Evolutionary conservation across 2,888 invertebrate genomes (phyloP).

Genomic region (Zonitis immaculata): DNA sequence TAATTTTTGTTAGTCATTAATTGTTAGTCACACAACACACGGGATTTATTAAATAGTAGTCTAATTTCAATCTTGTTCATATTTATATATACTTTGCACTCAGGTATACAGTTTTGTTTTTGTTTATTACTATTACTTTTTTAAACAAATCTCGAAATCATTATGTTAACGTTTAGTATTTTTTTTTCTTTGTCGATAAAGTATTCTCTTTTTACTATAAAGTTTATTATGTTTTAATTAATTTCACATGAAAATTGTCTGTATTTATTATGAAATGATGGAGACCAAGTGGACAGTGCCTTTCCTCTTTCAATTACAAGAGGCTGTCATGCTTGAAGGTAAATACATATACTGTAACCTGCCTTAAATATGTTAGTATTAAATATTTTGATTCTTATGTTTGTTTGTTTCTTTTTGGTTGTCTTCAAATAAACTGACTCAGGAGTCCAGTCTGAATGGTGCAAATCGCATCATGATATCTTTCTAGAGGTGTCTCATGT

Average conservation of each 20-base stretch:
- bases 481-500: no score
- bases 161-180: constrained; percentile 30
- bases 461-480: no score
- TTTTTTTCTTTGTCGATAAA: constrained; percentile 16
- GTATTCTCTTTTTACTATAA: constrained; percentile 8
- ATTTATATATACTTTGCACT: constrained; percentile 29
- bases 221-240: constrained; percentile 9
- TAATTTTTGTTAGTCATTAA: constrained; percentile 20
- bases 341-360: constrained; percentile 31
- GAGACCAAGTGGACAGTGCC: constrained; percentile 41
- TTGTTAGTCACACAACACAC: constrained; percentile 15
- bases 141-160: constrained; percentile 20
- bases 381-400: constrained; percentile 33
- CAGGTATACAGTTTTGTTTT: constrained; percentile 27
- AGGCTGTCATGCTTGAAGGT: constrained; percentile 36
- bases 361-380: constrained; percentile 38
- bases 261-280: constrained; percentile 23
- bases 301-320: constrained; percentile 26
- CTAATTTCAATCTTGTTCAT: constrained; percentile 19
- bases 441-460: no score
- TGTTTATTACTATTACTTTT: no score
- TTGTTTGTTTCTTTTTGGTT: no score
- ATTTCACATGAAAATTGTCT: background rate
- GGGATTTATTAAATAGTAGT: constrained; percentile 16
- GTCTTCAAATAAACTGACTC: no score